phyloP scores from a whole-genome alignment of 35 echinoderm and acorn worm genomes.

The Ptychodera flava region DNA sequence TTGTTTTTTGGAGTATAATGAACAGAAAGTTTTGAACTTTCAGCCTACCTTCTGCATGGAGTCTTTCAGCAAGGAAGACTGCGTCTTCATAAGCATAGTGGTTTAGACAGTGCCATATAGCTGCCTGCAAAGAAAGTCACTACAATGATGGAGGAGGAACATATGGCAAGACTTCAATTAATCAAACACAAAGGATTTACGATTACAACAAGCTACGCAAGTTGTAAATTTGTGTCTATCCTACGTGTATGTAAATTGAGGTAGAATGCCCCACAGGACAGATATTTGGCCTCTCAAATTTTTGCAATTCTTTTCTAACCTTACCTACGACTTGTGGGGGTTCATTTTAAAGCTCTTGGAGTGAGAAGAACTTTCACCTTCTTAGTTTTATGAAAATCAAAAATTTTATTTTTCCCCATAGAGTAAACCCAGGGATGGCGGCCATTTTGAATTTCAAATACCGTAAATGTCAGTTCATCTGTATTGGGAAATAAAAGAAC shows the following conservation, averaged over 20 bases:
- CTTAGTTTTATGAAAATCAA: too few species aligned
- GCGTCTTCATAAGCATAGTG: conserved; percentile 91
- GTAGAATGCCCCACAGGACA: background rate
- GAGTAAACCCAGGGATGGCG: too few species aligned
- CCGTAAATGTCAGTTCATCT: background rate
- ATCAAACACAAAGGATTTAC: background rate
- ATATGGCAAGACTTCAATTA: background rate
- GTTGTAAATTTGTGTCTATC: background rate
- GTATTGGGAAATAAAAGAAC: background rate
- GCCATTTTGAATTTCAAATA: too few species aligned
- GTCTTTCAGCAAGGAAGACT: conserved; percentile 79
- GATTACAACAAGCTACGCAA: background rate
- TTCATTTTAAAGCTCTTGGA: too few species aligned
- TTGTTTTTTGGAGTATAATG: too few species aligned
- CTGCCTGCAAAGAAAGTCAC: conserved; percentile 59
- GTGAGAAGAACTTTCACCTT: too few species aligned
- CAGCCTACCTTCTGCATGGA: conserved; percentile 89
- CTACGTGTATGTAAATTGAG: background rate
- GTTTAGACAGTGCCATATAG: conserved; percentile 95
- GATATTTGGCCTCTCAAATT: too few species aligned
- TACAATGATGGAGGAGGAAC: too few species aligned
- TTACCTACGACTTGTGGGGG: too few species aligned
- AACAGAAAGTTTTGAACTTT: background rate
- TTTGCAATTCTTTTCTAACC: too few species aligned
- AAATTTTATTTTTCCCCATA: too few species aligned